Base-by-base conservation (phyloP, 2,113 vertebrate genomes). In the Psittacus erithacus region DNA sequence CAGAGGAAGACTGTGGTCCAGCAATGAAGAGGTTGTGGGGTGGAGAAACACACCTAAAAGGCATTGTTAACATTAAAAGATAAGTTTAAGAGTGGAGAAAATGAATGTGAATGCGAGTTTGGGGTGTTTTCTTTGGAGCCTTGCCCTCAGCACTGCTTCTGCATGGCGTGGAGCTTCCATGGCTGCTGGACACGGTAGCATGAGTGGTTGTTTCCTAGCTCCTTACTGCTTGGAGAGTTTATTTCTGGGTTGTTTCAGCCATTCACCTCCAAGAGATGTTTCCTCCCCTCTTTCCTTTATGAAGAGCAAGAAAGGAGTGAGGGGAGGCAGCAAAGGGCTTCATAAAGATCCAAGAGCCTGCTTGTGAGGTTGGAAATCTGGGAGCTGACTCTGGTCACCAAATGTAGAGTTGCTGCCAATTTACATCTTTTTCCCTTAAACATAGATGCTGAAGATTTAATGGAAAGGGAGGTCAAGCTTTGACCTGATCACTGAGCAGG, bases 381-480 rank as follows among this genome's bases (percentile, higher is more conserved):
- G 73, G 11, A 1, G 0, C 46, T 23, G 35, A 2, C 39, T 46
- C 38, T 12, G 35, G 62, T 70, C 14, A 3, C 64, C 71, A 70
- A 76, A 43, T 4, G 0, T 3, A 10, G 59, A 27, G 10, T 3
- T 5, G n/a, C 63, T 91, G 84, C 78, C 67, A 53, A 49, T 79
- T 82, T 20, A 23, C 23, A 33, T 7, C 16, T 3, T 88, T 88
- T 93, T 71, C 69, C 83, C 82, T 84, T 43, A 64, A 92, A 90
- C 2, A 5, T 39, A 35, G 24, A 43, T 0, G 5, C 67, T 38
- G 63, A 87, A 96, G 82, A 80, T 94, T 94, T 92, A 90, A 88
- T 95, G 91, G 92, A 78, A 94, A 39, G 81, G 73, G 80, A 59
- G 88, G 93, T 86, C 86, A 90, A 74, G 57, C 33, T 90, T 73